These are phyloP conservation scores for Myzus persicae DNA, from an alignment of 1,140 invertebrate genomes.

Conservation along the genomic window DNA sequence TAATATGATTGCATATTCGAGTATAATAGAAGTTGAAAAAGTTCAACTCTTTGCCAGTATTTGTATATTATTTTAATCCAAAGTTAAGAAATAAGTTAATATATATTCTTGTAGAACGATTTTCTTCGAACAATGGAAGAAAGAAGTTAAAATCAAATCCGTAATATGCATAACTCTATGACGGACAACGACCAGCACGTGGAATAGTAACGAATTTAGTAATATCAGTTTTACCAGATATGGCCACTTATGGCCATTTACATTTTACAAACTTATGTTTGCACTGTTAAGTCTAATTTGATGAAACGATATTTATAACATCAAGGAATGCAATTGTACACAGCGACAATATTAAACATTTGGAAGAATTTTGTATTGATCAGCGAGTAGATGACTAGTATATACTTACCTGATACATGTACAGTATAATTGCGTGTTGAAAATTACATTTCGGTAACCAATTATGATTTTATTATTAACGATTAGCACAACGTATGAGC, in stretches of 20 bases:
- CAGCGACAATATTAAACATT: too few species aligned
- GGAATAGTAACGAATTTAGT: not conserved
- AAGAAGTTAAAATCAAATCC: too few species aligned
- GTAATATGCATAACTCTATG: not conserved
- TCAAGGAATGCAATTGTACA: too few species aligned
- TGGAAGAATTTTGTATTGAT: not conserved
- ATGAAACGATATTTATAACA: too few species aligned
- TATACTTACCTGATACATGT: not conserved
- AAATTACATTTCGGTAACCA: not conserved
- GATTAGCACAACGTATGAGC: constrained; percentile 20
- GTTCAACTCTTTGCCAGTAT: not conserved
- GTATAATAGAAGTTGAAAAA: not conserved
- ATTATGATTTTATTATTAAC: not conserved
- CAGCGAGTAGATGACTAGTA: not conserved
- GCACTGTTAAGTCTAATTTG: too few species aligned
- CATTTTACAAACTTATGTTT: too few species aligned
- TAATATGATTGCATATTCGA: not conserved
- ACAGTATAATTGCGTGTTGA: not conserved
- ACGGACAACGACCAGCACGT: too few species aligned
- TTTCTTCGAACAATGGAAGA: not conserved
- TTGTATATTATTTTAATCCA: not conserved
- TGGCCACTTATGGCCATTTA: not conserved
- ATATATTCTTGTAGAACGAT: not conserved
- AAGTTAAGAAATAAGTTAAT: not conserved
- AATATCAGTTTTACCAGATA: not conserved